A percentile compares a stretch with the other conserved stretches of the same genome.
phyloP scores from a whole-genome alignment of 2,113 vertebrate species.

The Elephas maximus region DNA sequence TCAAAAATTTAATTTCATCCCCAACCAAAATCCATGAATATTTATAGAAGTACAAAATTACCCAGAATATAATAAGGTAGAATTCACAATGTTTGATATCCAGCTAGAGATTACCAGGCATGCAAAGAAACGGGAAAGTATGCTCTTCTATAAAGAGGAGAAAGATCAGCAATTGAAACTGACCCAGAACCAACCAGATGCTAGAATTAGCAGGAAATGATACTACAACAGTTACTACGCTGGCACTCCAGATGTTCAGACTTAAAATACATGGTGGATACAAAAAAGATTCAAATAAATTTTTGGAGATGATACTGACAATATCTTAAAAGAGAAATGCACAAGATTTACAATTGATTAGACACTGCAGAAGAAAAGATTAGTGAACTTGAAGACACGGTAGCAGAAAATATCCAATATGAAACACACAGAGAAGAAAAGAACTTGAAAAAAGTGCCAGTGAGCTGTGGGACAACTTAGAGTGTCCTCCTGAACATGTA shows the following conservation, averaged over 20 bases:
- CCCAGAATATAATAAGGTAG: background rate
- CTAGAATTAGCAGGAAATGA: background rate
- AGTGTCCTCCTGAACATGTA: background rate
- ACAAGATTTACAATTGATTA: background rate
- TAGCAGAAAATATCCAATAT: background rate
- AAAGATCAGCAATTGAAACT: background rate
- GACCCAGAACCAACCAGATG: background rate
- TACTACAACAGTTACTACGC: background rate
- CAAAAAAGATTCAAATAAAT: background rate
- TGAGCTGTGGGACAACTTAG: background rate
- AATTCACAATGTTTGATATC: background rate
- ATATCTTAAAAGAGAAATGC: background rate
- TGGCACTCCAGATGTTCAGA: background rate
- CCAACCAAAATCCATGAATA: background rate
- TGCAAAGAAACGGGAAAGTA: background rate
- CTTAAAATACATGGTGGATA: background rate
- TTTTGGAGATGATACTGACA: background rate
- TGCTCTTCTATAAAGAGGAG: background rate
- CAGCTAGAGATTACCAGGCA: background rate
- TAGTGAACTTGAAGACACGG: background rate
- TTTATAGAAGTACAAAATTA: background rate
- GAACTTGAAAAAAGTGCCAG: background rate
- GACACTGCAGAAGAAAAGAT: background rate
- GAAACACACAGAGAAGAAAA: background rate
- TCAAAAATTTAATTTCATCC: background rate